A percentile compares a stretch with the other conserved stretches of the same genome.
These are phyloP conservation scores for Ctenochaetus hawaiiensis DNA, from an alignment of 2,797 vertebrate genomes.

Conservation along the genomic window DNA sequence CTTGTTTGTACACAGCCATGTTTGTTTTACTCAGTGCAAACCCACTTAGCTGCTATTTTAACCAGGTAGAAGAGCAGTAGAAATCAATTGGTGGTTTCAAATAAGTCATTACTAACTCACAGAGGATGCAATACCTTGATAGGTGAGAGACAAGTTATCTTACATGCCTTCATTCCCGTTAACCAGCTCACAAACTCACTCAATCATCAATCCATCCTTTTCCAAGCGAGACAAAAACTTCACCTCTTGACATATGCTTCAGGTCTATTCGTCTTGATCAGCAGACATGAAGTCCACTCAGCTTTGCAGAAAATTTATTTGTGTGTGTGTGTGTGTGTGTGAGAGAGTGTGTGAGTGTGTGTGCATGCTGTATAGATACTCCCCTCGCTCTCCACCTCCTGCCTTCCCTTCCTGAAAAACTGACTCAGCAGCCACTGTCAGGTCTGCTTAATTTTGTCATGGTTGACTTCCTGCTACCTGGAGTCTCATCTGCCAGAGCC, in stretches of 20 bases:
- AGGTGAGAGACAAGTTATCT: slow-evolving; percentile 25
- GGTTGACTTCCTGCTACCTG: slow-evolving; percentile 84
- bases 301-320: slow-evolving; percentile 36
- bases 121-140: slow-evolving; percentile 20
- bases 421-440: slow-evolving; percentile 87
- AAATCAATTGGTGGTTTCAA: slow-evolving; percentile 20
- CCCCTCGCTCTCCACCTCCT: slow-evolving; percentile 45
- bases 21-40: slow-evolving; percentile 45
- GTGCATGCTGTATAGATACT: slow-evolving; percentile 30
- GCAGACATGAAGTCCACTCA: slow-evolving; percentile 57
- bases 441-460: slow-evolving; percentile 84
- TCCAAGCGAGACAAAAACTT: slow-evolving; percentile 30
- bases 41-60: slow-evolving; percentile 26
- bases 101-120: slow-evolving; percentile 36
- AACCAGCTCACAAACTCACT: slow-evolving; percentile 24
- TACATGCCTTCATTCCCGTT: slow-evolving; percentile 13
- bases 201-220: slow-evolving; percentile 28
- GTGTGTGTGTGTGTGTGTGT: slow-evolving; percentile 15
- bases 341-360: neutral
- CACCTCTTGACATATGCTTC: slow-evolving; percentile 59
- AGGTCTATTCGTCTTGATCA: slow-evolving; percentile 65
- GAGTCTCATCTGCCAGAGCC: slow-evolving; percentile 80
- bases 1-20: slow-evolving; percentile 19
- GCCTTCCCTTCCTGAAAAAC: slow-evolving; percentile 62
- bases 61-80: slow-evolving; percentile 24